These are phyloP conservation scores for Phataginus tetradactyla DNA, from an alignment of 2,797 vertebrate genomes.

Conservation along the genomic window DNA sequence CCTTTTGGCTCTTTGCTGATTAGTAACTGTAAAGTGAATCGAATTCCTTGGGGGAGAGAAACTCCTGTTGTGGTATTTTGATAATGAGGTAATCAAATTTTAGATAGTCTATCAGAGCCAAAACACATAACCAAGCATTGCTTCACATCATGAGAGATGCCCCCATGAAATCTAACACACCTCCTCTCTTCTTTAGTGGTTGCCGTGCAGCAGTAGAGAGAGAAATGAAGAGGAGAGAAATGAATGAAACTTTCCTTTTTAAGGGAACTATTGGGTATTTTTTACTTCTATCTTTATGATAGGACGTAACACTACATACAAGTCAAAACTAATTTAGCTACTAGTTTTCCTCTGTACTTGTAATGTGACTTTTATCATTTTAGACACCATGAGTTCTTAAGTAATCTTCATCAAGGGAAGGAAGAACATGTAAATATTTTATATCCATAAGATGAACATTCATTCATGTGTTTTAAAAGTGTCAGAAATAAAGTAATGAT, in stretches of 20 bases:
- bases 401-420: constrained; percentile 45
- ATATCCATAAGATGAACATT: constrained; percentile 47
- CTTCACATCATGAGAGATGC: neutral
- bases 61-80: constrained; percentile 45
- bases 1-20: neutral
- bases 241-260: constrained; percentile 4
- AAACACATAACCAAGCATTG: neutral
- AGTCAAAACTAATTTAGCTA: constrained; percentile 37
- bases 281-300: constrained; percentile 17
- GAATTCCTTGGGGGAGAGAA: neutral
- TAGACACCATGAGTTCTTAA: neutral
- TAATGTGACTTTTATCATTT: constrained; percentile 52
- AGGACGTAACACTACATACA: neutral
- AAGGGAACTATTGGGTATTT: neutral
- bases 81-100: constrained; percentile 22
- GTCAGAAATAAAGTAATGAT: constrained; percentile 53
- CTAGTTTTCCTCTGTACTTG: neutral
- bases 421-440: constrained; percentile 56
- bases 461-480: constrained; percentile 15
- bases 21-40: constrained; percentile 13
- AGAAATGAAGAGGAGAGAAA: neutral
- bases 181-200: constrained; percentile 20
- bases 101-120: neutral
- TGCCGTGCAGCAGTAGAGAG: neutral
- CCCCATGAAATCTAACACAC: neutral